Evolutionary conservation across 2,797 vertebrate genomes (phyloP), one percentile per base, ranked within the genome.

Genomic region (Margarornis squamiger): DNA sequence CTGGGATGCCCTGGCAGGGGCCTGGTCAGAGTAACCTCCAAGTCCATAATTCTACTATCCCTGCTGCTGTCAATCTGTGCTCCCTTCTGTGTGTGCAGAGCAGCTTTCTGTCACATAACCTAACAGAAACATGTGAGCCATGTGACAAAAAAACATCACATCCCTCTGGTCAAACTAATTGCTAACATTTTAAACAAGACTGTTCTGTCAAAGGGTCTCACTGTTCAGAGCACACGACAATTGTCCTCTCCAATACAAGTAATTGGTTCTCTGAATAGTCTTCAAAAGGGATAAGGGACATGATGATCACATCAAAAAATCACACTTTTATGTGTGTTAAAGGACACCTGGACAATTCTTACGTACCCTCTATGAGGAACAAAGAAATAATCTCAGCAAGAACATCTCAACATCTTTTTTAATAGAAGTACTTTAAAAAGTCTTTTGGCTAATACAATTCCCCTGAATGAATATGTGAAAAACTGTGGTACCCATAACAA

Each of bases 321-420:
- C 30, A 58, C 26, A 45, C 26, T 84, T 92, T 88, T 80, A 76
- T 61, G 36, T 76, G 49, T 83, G 49, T 74, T 96, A 92, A 95
- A 94, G 65, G 66, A 95, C 39, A 95, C 15, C 52, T 49, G 26
- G 68, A 88, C 68, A 68, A 90, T 90, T 72, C 61, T 76, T 84
- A 51, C 0, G 1, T 52, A 72, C 52, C 55, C 32, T 88, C 90
- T 86, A 70, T 48, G 45, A 90, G 43, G 45, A 77, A 94, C 58
- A 86, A 95, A 94, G 51, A 81, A 88, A 93, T 75, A 75, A 74
- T 48, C 87, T 91, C 86, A 80, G 78, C 68, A 70, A 76, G 87
- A 86, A 68, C 26, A 76, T 70, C 59, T 78, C 76, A 86, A 59
- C 24, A 62, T 70, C 58, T 67, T 84, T 91, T 82, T 92, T 41